Conservation (phyloP, 2,888 invertebrate genomes). For the Orthonychiurus folsomi region DNA sequence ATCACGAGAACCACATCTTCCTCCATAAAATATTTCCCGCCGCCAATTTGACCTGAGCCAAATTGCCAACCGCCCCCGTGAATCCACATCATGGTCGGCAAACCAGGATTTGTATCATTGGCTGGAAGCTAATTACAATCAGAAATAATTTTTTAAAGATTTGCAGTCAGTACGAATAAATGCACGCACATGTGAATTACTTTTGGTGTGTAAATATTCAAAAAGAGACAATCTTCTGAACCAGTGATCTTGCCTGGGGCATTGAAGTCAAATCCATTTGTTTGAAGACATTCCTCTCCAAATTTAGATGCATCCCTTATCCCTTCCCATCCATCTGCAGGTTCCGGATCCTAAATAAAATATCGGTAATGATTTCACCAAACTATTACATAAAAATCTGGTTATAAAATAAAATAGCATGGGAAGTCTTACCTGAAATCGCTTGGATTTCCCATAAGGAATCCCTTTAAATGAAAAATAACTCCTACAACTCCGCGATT, state of each 20-base stretch:
- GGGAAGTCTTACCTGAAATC: slow-evolving; percentile 15
- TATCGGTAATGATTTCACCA: too few relatives aligned
- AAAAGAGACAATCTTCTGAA: slow-evolving; percentile 24
- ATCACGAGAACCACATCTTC: too few relatives aligned
- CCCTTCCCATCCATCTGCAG: slow-evolving; percentile 18
- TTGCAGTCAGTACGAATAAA: too few relatives aligned
- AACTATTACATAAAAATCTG: not conserved
- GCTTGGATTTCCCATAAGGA: slow-evolving; percentile 18
- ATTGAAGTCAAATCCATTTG: slow-evolving; percentile 14
- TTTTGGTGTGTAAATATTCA: slow-evolving; percentile 29
- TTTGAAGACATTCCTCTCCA: slow-evolving; percentile 23
- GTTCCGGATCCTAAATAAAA: not conserved
- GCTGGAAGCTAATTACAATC: too few relatives aligned
- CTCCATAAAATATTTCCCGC: too few relatives aligned
- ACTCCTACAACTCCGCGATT: slow-evolving; percentile 15
- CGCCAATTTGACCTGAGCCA: too few relatives aligned
- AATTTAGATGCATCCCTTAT: slow-evolving; percentile 21
- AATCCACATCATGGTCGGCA: not conserved
- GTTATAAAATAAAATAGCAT: not conserved
- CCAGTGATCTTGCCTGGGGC: slow-evolving; percentile 15
- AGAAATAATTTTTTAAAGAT: too few relatives aligned
- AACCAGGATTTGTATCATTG: too few relatives aligned
- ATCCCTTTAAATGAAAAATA: slow-evolving; percentile 20
- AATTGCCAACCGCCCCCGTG: slow-evolving; percentile 11
- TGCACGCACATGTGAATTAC: too few relatives aligned